These are phyloP conservation scores for Coboldia fuscipes DNA, from an alignment of 1,140 invertebrate genomes.

Conservation along the genomic window DNA sequence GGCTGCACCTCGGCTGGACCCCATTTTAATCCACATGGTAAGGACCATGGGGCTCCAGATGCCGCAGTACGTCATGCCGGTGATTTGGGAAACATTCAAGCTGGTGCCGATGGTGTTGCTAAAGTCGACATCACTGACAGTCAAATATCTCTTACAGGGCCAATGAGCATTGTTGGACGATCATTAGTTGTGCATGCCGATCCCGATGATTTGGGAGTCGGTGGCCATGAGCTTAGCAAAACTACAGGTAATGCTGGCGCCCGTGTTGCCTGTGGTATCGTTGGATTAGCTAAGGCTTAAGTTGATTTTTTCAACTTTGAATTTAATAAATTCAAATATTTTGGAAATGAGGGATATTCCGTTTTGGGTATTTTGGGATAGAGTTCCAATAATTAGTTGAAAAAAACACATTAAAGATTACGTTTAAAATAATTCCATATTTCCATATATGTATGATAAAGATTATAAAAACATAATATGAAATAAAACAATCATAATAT, in stretches of 20 bases:
- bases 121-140: conserved; percentile 55
- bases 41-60: conserved; percentile 66
- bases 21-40: conserved; percentile 81
- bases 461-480: no score
- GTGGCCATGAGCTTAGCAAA: conserved; percentile 82
- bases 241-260: conserved; percentile 95
- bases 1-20: conserved; percentile 88
- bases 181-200: conserved; percentile 84
- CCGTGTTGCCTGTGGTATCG: no score
- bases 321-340: no score
- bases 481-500: no score
- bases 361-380: no score
- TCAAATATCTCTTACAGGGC: conserved; percentile 48
- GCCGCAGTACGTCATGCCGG: conserved; percentile 63
- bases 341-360: no score
- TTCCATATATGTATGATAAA: no score
- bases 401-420: no score
- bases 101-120: conserved; percentile 45
- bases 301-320: no score
- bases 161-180: conserved; percentile 66
- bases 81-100: conserved; percentile 78
- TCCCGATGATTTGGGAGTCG: conserved; percentile 83
- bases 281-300: no score
- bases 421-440: no score
- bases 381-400: no score